Conservation (phyloP, 2,888 invertebrate genomes). For the Drepana falcataria region DNA sequence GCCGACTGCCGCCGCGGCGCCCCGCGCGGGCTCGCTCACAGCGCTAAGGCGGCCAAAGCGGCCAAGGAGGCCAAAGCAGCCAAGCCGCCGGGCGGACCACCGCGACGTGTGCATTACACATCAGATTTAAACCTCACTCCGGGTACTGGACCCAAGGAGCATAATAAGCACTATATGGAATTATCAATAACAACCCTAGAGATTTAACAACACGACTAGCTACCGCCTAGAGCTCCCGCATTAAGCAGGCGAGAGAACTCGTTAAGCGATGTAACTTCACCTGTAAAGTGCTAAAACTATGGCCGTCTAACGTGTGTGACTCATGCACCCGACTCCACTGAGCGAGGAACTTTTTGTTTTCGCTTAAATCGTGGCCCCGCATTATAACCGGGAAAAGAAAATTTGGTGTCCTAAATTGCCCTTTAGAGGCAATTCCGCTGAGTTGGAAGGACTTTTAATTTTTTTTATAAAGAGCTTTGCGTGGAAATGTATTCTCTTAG, state of each 20-base stretch:
- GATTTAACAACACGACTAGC: too few species aligned
- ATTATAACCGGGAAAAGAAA: slow-evolving; percentile 7
- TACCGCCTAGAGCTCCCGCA: slow-evolving; percentile 4
- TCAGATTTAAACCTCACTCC: too few species aligned
- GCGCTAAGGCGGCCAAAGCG: too few species aligned
- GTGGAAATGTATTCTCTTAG: slow-evolving; percentile 18
- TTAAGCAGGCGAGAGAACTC: slow-evolving; percentile 13
- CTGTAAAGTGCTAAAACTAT: slow-evolving; percentile 28
- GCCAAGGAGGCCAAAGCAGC: too few species aligned
- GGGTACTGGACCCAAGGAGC: too few species aligned
- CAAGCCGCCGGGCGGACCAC: too few species aligned
- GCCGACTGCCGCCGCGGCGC: slow-evolving; percentile 19
- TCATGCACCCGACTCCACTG: slow-evolving; percentile 5
- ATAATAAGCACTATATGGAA: too few species aligned
- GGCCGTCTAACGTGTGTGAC: slow-evolving; percentile 17
- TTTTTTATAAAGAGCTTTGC: slow-evolving; percentile 11
- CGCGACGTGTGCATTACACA: too few species aligned
- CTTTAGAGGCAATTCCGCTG: slow-evolving; percentile 12
- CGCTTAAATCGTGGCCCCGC: slow-evolving; percentile 16
- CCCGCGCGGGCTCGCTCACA: slow-evolving; percentile 2
- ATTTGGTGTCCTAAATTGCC: slow-evolving; percentile 13
- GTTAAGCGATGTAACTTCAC: slow-evolving; percentile 21
- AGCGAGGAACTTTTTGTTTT: slow-evolving; percentile 8
- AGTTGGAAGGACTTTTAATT: slow-evolving; percentile 16
- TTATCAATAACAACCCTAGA: too few species aligned